These are phyloP conservation scores for Papilio machaon DNA, from an alignment of 1,140 invertebrate genomes.

Conservation along the genomic window DNA sequence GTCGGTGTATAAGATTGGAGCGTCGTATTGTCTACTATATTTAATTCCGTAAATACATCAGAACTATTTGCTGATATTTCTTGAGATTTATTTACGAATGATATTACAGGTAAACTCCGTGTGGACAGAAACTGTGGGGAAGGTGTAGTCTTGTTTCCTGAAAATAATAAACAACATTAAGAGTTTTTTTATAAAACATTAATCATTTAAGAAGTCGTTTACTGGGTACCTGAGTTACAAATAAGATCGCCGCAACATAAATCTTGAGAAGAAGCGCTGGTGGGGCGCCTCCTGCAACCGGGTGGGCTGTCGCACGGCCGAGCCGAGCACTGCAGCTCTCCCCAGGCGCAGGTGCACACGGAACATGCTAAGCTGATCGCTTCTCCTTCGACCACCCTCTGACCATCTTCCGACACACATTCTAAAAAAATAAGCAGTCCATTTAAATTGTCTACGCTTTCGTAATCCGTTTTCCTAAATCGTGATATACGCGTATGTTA, in stretches of 20 bases:
- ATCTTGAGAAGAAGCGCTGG: slow-evolving; percentile 45
- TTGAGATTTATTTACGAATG: slow-evolving; percentile 38
- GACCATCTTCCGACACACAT: slow-evolving; percentile 62
- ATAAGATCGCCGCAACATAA: slow-evolving; percentile 69
- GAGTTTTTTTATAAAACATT: background rate
- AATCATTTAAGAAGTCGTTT: slow-evolving; percentile 15
- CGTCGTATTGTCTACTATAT: background rate
- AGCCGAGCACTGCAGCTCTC: slow-evolving; percentile 60
- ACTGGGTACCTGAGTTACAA: slow-evolving; percentile 60
- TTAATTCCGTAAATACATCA: background rate
- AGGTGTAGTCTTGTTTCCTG: slow-evolving; percentile 54
- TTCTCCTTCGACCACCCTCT: slow-evolving; percentile 57
- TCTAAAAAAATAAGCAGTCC: slow-evolving; percentile 49
- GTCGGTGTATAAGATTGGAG: background rate
- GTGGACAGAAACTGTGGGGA: slow-evolving; percentile 39
- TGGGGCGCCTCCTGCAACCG: slow-evolving; percentile 54
- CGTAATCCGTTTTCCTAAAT: too few species aligned
- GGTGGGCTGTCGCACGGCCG: slow-evolving; percentile 52
- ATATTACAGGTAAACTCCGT: slow-evolving; percentile 38
- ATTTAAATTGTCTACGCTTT: too few species aligned
- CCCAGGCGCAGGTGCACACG: slow-evolving; percentile 62
- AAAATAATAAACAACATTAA: slow-evolving; percentile 41
- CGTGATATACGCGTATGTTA: too few species aligned
- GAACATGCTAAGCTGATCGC: slow-evolving; percentile 61
- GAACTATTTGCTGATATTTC: slow-evolving; percentile 13